phyloP scores from a whole-genome alignment of 1,140 invertebrate genomes.

The Drosophila arizonae region DNA sequence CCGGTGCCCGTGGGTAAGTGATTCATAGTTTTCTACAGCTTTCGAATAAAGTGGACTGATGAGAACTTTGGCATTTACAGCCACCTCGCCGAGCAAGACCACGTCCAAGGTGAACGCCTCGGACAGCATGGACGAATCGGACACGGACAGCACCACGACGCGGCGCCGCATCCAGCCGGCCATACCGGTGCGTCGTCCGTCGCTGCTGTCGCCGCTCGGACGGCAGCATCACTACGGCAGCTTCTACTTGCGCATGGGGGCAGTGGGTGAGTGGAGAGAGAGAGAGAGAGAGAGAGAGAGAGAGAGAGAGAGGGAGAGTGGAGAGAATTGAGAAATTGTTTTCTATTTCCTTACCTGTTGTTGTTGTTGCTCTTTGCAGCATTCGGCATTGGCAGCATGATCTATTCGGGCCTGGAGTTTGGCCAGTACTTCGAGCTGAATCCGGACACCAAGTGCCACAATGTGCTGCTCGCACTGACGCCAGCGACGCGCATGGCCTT shows the following conservation, averaged over 20 bases:
- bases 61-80: slow-evolving; percentile 14
- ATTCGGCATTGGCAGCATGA: slow-evolving; percentile 97
- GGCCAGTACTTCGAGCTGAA: slow-evolving; percentile 96
- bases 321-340: no score
- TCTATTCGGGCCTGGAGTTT: slow-evolving; percentile 96
- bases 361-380: slow-evolving; percentile 84
- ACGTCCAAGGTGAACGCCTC: slow-evolving; percentile 62
- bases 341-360: slow-evolving; percentile 2
- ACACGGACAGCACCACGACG: slow-evolving; percentile 83
- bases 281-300: no score
- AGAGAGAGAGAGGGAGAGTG: no score
- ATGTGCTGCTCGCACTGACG: slow-evolving; percentile 92
- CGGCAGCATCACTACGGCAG: slow-evolving; percentile 92
- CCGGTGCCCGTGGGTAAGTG: slow-evolving; percentile 71
- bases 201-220: slow-evolving; percentile 79
- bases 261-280: slow-evolving; percentile 87
- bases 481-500: slow-evolving; percentile 95
- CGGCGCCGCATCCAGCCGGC: slow-evolving; percentile 82
- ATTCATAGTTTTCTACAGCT: neutral
- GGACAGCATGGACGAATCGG: slow-evolving; percentile 84
- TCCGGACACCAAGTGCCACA: slow-evolving; percentile 92
- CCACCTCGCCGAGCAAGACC: slow-evolving; percentile 70
- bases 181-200: slow-evolving; percentile 83
- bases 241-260: slow-evolving; percentile 96
- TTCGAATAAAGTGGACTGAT: neutral